These are phyloP conservation scores for Horisme vitalbata DNA, from an alignment of 2,888 invertebrate genomes.

Conservation along the genomic window DNA sequence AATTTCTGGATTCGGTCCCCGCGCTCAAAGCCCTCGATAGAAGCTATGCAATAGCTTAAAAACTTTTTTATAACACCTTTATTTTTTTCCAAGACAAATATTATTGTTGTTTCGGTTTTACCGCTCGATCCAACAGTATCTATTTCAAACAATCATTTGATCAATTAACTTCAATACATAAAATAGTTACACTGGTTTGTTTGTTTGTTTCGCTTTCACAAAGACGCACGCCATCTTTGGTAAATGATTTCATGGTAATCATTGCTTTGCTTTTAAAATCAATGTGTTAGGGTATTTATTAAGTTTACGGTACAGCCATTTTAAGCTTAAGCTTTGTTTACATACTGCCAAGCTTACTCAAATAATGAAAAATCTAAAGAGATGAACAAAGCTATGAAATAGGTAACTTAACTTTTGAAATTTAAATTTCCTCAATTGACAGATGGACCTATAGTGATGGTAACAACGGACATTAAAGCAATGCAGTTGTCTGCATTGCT, in stretches of 20 bases:
- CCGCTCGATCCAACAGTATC: background rate
- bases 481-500: too few species aligned
- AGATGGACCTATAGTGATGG: too few species aligned
- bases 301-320: slow-evolving; percentile 23
- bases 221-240: slow-evolving; percentile 19
- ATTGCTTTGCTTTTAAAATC: slow-evolving; percentile 17
- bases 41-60: too few species aligned
- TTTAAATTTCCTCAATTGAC: too few species aligned
- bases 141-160: slow-evolving; percentile 14
- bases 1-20: too few species aligned
- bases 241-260: slow-evolving; percentile 22
- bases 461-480: too few species aligned
- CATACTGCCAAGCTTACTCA: slow-evolving; percentile 9
- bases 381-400: too few species aligned
- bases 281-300: slow-evolving; percentile 21
- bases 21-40: too few species aligned
- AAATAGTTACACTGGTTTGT: slow-evolving; percentile 19
- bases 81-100: too few species aligned
- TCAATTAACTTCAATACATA: slow-evolving; percentile 18
- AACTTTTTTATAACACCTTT: too few species aligned
- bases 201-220: slow-evolving; percentile 29
- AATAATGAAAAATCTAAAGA: background rate
- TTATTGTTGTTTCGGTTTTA: background rate
- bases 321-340: slow-evolving; percentile 23
- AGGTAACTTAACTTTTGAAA: too few species aligned